These are phyloP conservation scores for Iphiclides podalirius DNA, from an alignment of 2,888 invertebrate species.

Conservation along the genomic window DNA sequence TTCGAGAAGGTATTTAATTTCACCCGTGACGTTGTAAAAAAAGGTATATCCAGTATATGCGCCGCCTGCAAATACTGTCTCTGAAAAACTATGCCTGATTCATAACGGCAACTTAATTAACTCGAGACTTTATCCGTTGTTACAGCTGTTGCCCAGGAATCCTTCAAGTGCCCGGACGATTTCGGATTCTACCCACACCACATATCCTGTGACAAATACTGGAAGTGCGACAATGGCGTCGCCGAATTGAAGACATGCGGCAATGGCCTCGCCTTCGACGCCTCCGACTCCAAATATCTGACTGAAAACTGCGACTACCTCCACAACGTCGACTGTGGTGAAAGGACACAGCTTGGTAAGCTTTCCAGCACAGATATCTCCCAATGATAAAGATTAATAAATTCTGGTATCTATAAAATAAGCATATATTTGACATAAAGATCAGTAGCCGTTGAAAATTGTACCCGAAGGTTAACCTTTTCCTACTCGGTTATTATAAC, in stretches of 20 bases:
- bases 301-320: slow-evolving; percentile 97
- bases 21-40: too few species aligned
- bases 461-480: slow-evolving; percentile 4
- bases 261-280: slow-evolving; percentile 95
- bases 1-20: slow-evolving; percentile 46
- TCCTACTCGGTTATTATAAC: slow-evolving; percentile 34
- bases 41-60: too few species aligned
- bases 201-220: slow-evolving; percentile 95
- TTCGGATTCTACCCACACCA: slow-evolving; percentile 97
- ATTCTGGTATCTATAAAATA: background rate
- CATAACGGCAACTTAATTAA: too few species aligned
- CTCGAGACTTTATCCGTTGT: slow-evolving; percentile 39
- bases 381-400: too few species aligned
- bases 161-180: slow-evolving; percentile 96
- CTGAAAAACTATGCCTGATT: too few species aligned
- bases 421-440: background rate
- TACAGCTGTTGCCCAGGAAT: slow-evolving; percentile 87
- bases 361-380: background rate
- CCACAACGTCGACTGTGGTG: slow-evolving; percentile 96
- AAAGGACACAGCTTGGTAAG: slow-evolving; percentile 91
- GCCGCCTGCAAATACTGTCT: too few species aligned
- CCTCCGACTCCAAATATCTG: slow-evolving; percentile 92
- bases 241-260: slow-evolving; percentile 96
- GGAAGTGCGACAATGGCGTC: slow-evolving; percentile 94
- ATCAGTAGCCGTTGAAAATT: background rate